Evolutionary conservation across 1,140 invertebrate genomes (phyloP).

Genomic region (Rhagoletis pomonella): DNA sequence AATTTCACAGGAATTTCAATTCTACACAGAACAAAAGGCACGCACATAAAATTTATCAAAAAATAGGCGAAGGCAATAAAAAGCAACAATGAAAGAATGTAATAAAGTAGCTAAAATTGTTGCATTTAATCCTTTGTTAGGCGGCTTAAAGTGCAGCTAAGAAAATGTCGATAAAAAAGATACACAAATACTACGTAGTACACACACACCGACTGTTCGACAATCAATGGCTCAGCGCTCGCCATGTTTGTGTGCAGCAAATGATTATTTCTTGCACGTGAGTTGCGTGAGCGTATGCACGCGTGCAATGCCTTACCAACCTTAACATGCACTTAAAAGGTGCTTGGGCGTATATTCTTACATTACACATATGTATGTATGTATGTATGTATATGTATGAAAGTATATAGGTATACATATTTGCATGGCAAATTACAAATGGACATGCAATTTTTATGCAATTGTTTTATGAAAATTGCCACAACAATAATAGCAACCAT

Average conservation of each 20-base stretch:
- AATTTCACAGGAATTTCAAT: no score
- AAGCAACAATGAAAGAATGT: not conserved
- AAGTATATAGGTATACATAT: no score
- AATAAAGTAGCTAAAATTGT: not conserved
- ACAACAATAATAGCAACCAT: not conserved
- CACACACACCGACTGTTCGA: not conserved
- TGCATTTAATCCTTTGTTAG: not conserved
- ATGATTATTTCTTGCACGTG: constrained; percentile 40
- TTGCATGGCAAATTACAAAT: constrained; percentile 38
- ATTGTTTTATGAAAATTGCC: constrained; percentile 39
- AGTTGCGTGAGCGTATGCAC: constrained; percentile 47
- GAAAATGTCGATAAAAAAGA: not conserved
- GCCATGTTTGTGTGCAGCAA: not conserved
- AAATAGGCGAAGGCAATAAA: not conserved
- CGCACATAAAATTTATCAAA: no score
- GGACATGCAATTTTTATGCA: constrained; percentile 3
- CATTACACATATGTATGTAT: not conserved
- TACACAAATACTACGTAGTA: not conserved
- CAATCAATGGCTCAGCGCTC: not conserved
- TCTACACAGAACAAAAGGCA: no score
- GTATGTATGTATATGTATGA: not conserved
- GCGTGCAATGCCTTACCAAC: constrained; percentile 39
- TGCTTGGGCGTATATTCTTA: not conserved
- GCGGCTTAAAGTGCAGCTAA: not conserved
- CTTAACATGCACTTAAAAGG: constrained; percentile 28